These are phyloP conservation scores for Cotesia glomerata DNA, from an alignment of 1,140 invertebrate genomes.

Conservation along the genomic window DNA sequence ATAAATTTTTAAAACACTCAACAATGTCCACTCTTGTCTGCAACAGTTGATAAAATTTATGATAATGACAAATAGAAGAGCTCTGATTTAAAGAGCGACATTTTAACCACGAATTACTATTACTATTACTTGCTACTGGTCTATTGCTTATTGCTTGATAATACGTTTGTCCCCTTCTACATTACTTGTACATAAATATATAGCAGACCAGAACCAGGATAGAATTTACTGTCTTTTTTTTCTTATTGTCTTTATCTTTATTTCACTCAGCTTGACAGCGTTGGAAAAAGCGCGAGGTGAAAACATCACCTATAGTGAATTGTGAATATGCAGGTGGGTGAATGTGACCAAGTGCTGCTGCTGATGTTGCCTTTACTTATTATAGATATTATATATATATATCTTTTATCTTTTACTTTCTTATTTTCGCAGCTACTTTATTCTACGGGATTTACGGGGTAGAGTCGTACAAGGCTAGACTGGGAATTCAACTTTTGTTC, in stretches of 20 bases:
- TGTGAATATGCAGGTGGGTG: slow-evolving; percentile 23
- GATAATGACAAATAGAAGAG: neutral
- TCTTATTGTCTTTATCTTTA: slow-evolving; percentile 1
- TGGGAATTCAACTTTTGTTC: slow-evolving; percentile 14
- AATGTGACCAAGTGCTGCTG: slow-evolving; percentile 35
- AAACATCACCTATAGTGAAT: slow-evolving; percentile 35
- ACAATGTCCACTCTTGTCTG: too few relatives aligned
- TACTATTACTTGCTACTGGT: neutral
- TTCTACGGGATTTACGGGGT: neutral
- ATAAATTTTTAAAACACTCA: too few relatives aligned
- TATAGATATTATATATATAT: too few relatives aligned
- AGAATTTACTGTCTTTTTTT: neutral
- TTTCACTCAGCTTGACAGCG: slow-evolving; percentile 10
- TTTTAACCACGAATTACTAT: neutral
- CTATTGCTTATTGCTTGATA: neutral
- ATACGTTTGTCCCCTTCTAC: neutral
- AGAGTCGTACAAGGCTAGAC: neutral
- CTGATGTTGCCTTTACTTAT: neutral
- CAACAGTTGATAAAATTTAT: too few relatives aligned
- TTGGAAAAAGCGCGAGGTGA: slow-evolving; percentile 33
- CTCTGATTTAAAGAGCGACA: neutral
- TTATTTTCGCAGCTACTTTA: too few relatives aligned
- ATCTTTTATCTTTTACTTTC: too few relatives aligned
- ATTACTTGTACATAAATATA: neutral
- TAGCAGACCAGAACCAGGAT: too few relatives aligned